phyloP scores from a whole-genome alignment of 2,113 vertebrate genomes.

The Thymallus thymallus region DNA sequence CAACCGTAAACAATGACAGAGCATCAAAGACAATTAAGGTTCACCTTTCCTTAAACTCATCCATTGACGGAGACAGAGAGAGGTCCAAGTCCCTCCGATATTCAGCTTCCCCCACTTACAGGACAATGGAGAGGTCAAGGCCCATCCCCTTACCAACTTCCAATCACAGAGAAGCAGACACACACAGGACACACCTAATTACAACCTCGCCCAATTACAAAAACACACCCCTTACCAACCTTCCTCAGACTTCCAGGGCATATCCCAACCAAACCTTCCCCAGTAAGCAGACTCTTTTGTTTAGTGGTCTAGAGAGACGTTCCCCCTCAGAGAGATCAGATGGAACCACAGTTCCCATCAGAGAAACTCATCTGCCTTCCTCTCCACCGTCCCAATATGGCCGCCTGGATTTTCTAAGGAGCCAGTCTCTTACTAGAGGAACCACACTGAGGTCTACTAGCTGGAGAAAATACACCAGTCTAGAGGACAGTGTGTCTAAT shows the following conservation, averaged over 20 bases:
- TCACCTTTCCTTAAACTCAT: constrained; percentile 13
- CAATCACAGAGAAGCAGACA: constrained; percentile 9
- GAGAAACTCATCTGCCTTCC: constrained; percentile 14
- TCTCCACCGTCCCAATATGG: constrained; percentile 33
- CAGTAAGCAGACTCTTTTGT: constrained; percentile 26
- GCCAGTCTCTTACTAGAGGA: constrained; percentile 33
- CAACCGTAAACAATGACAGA: constrained; percentile 39
- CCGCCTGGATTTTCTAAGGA: constrained; percentile 23
- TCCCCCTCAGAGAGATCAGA: constrained; percentile 18
- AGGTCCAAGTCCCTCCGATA: constrained; percentile 27
- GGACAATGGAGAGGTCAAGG: constrained; percentile 25
- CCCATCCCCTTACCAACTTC: constrained; percentile 15
- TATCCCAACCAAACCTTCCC: constrained; percentile 24
- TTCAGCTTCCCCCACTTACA: constrained; percentile 30
- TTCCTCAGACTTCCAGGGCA: constrained; percentile 14
- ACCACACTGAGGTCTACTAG: constrained; percentile 44
- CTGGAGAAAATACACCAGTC: constrained; percentile 56
- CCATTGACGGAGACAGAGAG: constrained; percentile 25
- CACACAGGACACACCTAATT: constrained; percentile 7
- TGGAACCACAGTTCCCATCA: constrained; percentile 9
- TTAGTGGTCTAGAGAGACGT: neutral
- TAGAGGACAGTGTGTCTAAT: constrained; percentile 21
- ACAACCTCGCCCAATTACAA: constrained; percentile 21
- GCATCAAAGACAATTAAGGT: constrained; percentile 19
- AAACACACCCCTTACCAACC: constrained; percentile 28